Conservation (phyloP, 2,888 invertebrate genomes). For the Lapara coniferarum region DNA sequence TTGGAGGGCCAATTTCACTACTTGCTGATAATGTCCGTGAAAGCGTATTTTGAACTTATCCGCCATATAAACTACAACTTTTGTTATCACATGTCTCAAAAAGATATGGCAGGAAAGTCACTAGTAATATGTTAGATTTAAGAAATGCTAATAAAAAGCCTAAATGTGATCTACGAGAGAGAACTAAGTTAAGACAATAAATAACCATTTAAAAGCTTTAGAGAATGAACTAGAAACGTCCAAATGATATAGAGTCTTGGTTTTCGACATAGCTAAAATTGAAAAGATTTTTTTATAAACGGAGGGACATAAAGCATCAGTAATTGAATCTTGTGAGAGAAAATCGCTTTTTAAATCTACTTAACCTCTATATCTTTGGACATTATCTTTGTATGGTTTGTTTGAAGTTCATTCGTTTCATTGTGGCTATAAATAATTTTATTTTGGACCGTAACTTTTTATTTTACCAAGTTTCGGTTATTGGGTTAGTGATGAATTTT, state of each 20-base stretch:
- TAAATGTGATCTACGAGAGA: neutral
- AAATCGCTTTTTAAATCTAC: constrained; percentile 25
- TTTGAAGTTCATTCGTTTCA: neutral
- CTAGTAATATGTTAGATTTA: too few species aligned
- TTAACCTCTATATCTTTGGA: constrained; percentile 23
- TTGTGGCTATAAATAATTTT: neutral
- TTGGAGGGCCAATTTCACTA: too few species aligned
- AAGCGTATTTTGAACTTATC: too few species aligned
- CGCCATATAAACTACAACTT: too few species aligned
- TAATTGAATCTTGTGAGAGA: constrained; percentile 25
- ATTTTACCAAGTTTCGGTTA: neutral
- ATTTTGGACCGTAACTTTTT: neutral
- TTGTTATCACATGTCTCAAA: too few species aligned
- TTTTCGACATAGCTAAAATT: constrained; percentile 6
- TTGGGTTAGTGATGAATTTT: neutral
- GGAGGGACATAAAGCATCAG: constrained; percentile 23
- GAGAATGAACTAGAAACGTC: constrained; percentile 5
- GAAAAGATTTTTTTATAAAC: constrained; percentile 22
- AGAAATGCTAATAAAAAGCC: neutral
- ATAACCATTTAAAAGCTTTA: constrained; percentile 4
- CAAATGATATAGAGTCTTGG: neutral
- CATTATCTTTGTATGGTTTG: constrained; percentile 9
- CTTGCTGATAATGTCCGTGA: too few species aligned
- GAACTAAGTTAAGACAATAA: neutral
- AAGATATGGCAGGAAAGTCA: too few species aligned